These are phyloP conservation scores for Oncopodura yosiiana DNA, from an alignment of 1,140 invertebrate species.

Conservation along the genomic window DNA sequence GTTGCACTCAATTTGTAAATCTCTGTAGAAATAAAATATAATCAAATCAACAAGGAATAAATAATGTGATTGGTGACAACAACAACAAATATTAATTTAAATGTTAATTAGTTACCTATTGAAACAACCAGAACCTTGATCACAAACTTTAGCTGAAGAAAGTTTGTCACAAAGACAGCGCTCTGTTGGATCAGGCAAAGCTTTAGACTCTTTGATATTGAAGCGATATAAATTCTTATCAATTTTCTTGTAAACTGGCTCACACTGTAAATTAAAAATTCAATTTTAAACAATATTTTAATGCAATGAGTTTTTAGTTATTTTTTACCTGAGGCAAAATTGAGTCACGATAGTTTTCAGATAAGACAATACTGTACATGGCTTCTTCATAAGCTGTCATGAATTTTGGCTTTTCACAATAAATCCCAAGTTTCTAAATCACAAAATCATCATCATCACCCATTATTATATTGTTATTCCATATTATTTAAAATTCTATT, in stretches of 20 bases:
- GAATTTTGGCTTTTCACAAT: conserved; percentile 7
- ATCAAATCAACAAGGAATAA: no score
- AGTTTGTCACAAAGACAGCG: conserved; percentile 12
- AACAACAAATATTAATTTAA: no score
- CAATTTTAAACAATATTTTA: neutral
- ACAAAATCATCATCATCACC: no score
- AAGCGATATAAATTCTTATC: conserved; percentile 27
- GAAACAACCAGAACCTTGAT: conserved; percentile 11
- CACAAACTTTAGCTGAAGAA: conserved; percentile 1
- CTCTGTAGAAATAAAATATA: conserved; percentile 3
- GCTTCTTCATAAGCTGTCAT: conserved; percentile 26
- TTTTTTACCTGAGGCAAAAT: conserved; percentile 11
- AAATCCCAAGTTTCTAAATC: conserved; percentile 20
- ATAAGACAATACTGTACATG: neutral
- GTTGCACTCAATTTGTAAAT: conserved; percentile 14
- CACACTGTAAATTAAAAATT: conserved; percentile 11
- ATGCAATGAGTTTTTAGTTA: neutral
- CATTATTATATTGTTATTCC: no score
- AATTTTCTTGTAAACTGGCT: conserved; percentile 27
- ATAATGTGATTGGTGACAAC: no score
- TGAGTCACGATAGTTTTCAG: conserved; percentile 7
- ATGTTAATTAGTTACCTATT: no score
- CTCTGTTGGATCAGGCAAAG: no score
- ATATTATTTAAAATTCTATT: conserved; percentile 3
- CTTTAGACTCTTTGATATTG: no score